Percentiles rank a stretch among this genome's conserved stretches.
Conservation (phyloP, 2,113 vertebrate genomes). For the Nyctibius bracteatus region DNA sequence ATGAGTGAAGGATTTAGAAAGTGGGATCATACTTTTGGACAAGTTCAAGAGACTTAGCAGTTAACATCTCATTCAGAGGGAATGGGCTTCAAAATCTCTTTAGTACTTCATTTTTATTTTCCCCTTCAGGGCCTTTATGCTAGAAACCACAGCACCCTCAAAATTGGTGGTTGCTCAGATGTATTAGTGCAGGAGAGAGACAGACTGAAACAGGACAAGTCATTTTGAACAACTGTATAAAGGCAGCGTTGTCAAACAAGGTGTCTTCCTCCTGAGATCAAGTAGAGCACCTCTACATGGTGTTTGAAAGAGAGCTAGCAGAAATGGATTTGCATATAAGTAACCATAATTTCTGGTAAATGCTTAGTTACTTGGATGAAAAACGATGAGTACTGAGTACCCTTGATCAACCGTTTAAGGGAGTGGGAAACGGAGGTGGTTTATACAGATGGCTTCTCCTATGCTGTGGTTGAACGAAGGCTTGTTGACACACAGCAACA, state of each 20-base stretch:
- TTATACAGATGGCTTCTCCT: neutral
- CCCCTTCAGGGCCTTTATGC: neutral
- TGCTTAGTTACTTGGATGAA: neutral
- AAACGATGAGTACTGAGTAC: neutral
- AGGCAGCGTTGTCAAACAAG: neutral
- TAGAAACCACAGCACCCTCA: neutral
- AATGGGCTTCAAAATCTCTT: neutral
- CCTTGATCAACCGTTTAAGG: neutral
- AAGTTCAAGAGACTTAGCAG: neutral
- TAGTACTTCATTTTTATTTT: neutral
- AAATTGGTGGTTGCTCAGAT: neutral
- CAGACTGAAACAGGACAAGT: neutral
- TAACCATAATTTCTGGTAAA: neutral
- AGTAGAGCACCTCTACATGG: neutral
- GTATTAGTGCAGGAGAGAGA: neutral
- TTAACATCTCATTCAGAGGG: neutral
- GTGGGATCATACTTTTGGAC: neutral
- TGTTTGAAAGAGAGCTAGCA: neutral
- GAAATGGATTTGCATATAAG: neutral
- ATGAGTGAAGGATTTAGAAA: neutral
- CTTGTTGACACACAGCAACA: neutral
- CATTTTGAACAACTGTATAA: neutral
- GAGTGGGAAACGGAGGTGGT: neutral
- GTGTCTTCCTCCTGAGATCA: neutral
- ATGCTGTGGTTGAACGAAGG: neutral